phyloP scores from a whole-genome alignment of 2,888 invertebrate species.

The Mechanitis messenoides region DNA sequence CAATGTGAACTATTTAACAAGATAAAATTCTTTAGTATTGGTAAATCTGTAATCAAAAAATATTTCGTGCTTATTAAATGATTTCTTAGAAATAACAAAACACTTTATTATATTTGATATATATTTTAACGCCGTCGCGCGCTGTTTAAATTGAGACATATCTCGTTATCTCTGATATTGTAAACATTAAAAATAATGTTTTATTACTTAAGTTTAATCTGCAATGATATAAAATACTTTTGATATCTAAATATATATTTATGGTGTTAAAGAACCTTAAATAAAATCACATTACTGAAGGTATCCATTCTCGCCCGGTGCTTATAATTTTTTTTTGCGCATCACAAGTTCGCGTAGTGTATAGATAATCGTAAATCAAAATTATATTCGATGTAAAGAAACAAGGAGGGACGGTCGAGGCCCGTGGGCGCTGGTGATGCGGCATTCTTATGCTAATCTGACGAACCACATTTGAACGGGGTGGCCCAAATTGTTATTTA shows the following conservation, averaged over 20 bases:
- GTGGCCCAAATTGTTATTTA: conserved; percentile 77
- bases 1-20: too few relatives aligned
- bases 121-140: too few relatives aligned
- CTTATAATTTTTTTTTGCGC: conserved; percentile 28
- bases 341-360: conserved; percentile 63
- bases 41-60: too few relatives aligned
- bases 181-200: conserved; percentile 16
- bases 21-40: too few relatives aligned
- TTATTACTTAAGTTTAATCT: conserved; percentile 25
- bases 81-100: too few relatives aligned
- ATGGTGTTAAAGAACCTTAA: conserved; percentile 21
- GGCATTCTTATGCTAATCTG: conserved; percentile 75
- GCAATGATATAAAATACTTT: conserved; percentile 23
- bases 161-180: not conserved
- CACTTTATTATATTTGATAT: too few relatives aligned
- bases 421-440: conserved; percentile 69
- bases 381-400: conserved; percentile 74
- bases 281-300: conserved; percentile 26
- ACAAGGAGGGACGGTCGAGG: conserved; percentile 63
- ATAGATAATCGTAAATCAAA: conserved; percentile 71
- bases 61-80: too few relatives aligned
- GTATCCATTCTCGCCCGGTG: conserved; percentile 23
- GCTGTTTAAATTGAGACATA: not conserved
- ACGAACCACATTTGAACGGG: conserved; percentile 68
- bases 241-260: conserved; percentile 22